These are phyloP conservation scores for Chloropsis hardwickii DNA, from an alignment of 2,113 vertebrate species.

Conservation along the genomic window DNA sequence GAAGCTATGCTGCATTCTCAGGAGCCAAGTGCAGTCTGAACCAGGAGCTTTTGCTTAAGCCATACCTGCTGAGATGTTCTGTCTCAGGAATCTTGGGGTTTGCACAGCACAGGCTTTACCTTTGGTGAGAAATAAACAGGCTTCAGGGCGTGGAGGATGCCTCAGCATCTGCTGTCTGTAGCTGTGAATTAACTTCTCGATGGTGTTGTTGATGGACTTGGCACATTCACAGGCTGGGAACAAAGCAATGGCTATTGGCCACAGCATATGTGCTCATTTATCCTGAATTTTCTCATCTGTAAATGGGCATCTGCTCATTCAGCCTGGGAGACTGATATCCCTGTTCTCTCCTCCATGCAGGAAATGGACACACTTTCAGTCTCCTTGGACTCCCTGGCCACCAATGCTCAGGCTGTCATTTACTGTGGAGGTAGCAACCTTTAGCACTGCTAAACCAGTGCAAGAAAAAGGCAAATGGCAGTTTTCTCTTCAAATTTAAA, in stretches of 20 bases:
- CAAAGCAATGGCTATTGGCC: background rate
- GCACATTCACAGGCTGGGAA: background rate
- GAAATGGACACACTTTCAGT: background rate
- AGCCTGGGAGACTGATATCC: background rate
- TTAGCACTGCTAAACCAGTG: background rate
- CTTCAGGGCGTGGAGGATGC: background rate
- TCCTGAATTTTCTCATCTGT: conserved; percentile 1
- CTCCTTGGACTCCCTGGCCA: background rate
- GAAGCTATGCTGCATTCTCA: accelerated
- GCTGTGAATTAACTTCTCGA: background rate
- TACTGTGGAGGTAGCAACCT: background rate
- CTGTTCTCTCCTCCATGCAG: background rate
- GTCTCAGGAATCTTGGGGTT: background rate
- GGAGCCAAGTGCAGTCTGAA: background rate
- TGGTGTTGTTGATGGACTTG: background rate
- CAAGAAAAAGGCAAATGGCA: background rate
- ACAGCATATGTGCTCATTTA: background rate
- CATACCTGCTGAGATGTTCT: background rate
- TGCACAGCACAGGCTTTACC: background rate
- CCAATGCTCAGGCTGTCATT: background rate
- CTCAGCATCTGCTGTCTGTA: background rate
- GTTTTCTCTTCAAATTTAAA: background rate
- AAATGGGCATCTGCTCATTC: background rate
- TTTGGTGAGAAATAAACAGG: background rate
- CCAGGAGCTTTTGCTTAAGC: background rate